Conservation (phyloP, 2,113 vertebrate genomes). For the Raphicerus campestris region DNA sequence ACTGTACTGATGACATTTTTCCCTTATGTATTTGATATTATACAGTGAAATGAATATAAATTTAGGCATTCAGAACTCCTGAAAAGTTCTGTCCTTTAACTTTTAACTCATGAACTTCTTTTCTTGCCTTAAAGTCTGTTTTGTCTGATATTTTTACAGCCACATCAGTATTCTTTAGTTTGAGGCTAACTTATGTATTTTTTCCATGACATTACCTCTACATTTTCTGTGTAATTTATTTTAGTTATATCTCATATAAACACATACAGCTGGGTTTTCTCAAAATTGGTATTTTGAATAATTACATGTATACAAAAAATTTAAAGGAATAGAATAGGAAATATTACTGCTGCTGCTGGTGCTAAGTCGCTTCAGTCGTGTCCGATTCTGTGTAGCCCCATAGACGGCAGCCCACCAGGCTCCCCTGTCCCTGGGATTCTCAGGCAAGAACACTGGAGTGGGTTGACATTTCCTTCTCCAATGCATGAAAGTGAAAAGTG, state of each 20-base stretch:
- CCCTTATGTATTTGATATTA: neutral
- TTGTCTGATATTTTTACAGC: neutral
- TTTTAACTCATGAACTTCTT: neutral
- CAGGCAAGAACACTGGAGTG: too few species aligned
- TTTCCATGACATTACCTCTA: neutral
- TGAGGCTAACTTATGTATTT: neutral
- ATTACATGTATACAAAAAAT: neutral
- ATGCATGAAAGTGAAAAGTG: too few species aligned
- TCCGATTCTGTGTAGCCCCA: too few species aligned
- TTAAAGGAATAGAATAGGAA: neutral
- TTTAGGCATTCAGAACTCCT: neutral
- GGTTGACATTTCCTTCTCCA: too few species aligned
- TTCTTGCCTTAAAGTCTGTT: neutral
- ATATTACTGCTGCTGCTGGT: too few species aligned
- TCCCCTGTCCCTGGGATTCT: too few species aligned
- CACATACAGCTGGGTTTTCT: neutral
- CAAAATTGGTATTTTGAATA: neutral
- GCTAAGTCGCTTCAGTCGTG: fast-evolving
- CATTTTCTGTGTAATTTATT: neutral
- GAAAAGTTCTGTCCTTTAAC: neutral
- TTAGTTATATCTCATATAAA: neutral
- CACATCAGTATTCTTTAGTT: neutral
- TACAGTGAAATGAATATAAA: neutral
- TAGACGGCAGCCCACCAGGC: too few species aligned
- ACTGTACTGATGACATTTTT: neutral